A percentile compares a stretch with the other conserved stretches of the same genome.
Conservation (phyloP, 1,140 invertebrate species). For the Drepana arcuata region DNA sequence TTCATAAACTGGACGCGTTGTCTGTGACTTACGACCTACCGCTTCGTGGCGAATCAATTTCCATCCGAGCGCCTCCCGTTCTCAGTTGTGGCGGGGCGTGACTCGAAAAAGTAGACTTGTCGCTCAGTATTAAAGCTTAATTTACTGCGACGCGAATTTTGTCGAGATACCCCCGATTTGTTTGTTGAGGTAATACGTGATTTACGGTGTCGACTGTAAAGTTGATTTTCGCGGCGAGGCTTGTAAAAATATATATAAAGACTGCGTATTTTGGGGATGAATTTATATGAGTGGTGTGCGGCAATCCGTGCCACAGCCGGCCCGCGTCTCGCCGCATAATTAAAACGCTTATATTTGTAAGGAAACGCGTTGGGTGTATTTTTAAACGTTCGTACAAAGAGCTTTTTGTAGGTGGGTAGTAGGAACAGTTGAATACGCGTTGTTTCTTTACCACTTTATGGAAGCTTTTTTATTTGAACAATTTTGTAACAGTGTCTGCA, state of each 20-base stretch:
- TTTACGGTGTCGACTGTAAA: conserved; percentile 38
- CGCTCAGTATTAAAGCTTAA: conserved; percentile 21
- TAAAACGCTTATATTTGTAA: no score
- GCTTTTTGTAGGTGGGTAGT: no score
- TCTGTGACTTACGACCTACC: conserved; percentile 36
- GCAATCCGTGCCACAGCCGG: conserved; percentile 20
- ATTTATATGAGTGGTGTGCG: not conserved
- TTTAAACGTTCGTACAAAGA: no score
- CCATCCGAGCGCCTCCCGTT: conserved; percentile 26
- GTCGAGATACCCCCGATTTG: conserved; percentile 29
- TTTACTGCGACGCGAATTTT: conserved; percentile 21
- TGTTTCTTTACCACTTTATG: no score
- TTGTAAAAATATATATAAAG: no score
- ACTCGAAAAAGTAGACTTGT: conserved; percentile 24
- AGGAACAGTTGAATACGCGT: no score
- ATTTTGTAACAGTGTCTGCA: no score
- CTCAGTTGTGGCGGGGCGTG: conserved; percentile 4
- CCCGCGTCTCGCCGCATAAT: conserved; percentile 32
- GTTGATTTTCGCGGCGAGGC: conserved; percentile 33
- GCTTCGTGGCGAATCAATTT: conserved; percentile 54
- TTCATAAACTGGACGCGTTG: conserved; percentile 10
- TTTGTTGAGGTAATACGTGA: conserved; percentile 54
- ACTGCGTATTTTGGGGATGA: not conserved
- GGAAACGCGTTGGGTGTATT: no score
- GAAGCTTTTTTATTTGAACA: no score